Conservation (phyloP, 1,140 invertebrate genomes). For the Drosophila persimilis region DNA sequence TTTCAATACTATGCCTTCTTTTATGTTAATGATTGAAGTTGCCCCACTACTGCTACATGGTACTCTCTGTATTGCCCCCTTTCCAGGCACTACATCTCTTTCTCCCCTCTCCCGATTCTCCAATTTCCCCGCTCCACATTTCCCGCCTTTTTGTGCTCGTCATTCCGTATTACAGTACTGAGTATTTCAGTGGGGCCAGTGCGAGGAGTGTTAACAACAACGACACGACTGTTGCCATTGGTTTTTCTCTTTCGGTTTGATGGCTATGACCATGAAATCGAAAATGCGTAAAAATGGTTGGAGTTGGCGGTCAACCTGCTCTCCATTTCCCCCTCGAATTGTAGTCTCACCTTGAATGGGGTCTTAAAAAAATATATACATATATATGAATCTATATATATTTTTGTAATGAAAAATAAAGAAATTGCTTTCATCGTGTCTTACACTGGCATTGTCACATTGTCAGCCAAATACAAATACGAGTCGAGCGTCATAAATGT, state of each 20-base stretch:
- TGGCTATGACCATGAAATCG: conserved; percentile 68
- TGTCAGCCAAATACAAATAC: conserved; percentile 59
- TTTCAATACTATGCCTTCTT: too few relatives aligned
- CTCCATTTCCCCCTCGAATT: conserved; percentile 28
- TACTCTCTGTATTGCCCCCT: conserved; percentile 15
- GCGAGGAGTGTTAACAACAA: conserved; percentile 18
- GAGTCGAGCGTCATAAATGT: conserved; percentile 71
- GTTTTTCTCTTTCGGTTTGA: conserved; percentile 35
- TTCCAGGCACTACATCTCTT: neutral
- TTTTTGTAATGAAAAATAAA: conserved; percentile 9
- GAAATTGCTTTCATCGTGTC: conserved; percentile 13
- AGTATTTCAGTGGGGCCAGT: neutral
- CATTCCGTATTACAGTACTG: conserved; percentile 20
- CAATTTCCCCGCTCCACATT: conserved; percentile 16
- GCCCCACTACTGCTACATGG: conserved; percentile 1
- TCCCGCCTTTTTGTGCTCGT: conserved; percentile 34
- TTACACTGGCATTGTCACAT: conserved; percentile 12
- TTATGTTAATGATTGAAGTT: conserved; percentile 27
- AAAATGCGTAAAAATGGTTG: conserved; percentile 57
- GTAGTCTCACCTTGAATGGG: conserved; percentile 36
- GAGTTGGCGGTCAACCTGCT: conserved; percentile 54
- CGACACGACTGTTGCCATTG: conserved; percentile 66
- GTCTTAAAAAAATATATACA: conserved; percentile 9
- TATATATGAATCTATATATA: conserved; percentile 15
- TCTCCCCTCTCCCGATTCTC: too few relatives aligned